phyloP scores from a whole-genome alignment of 2,113 vertebrate species.

The Zapornia atra region DNA sequence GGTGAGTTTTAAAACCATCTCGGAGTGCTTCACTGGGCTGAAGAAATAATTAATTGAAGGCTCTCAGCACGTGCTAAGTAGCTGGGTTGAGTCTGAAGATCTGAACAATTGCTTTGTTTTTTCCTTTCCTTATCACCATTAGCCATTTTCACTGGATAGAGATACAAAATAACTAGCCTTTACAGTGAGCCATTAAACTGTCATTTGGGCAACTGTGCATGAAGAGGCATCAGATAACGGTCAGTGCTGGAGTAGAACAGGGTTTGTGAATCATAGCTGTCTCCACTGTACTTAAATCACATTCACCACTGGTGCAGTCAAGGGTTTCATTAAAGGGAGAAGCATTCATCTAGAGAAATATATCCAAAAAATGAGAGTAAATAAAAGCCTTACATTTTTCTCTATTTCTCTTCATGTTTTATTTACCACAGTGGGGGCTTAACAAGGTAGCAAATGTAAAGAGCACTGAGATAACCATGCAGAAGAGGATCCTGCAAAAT shows the following conservation, averaged over 20 bases:
- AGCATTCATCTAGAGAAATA: slow-evolving; percentile 82
- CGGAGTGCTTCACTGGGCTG: slow-evolving; percentile 71
- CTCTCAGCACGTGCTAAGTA: slow-evolving; percentile 64
- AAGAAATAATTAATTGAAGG: slow-evolving; percentile 72
- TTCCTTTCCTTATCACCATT: slow-evolving; percentile 77
- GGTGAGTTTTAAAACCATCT: slow-evolving; percentile 73
- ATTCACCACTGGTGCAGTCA: slow-evolving; percentile 83
- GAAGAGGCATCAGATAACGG: slow-evolving; percentile 80
- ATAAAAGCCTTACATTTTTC: slow-evolving; percentile 75
- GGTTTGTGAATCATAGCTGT: slow-evolving; percentile 85
- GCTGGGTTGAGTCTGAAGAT: slow-evolving; percentile 60
- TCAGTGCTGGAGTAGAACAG: slow-evolving; percentile 80
- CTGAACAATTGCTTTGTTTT: slow-evolving; percentile 73
- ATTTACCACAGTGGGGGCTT: slow-evolving; percentile 73
- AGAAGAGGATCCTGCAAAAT: slow-evolving; percentile 49
- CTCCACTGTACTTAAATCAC: slow-evolving; percentile 85
- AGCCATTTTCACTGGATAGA: slow-evolving; percentile 79
- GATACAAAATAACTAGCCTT: slow-evolving; percentile 82
- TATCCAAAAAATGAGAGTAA: slow-evolving; percentile 79
- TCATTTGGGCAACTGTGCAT: slow-evolving; percentile 83
- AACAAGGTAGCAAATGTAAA: slow-evolving; percentile 74
- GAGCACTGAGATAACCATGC: slow-evolving; percentile 53
- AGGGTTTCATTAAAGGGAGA: slow-evolving; percentile 86
- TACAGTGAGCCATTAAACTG: slow-evolving; percentile 82
- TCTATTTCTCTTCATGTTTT: slow-evolving; percentile 77